Base-by-base conservation (phyloP, 2,888 invertebrate species). In the Dyspetes luteomarginatus region DNA sequence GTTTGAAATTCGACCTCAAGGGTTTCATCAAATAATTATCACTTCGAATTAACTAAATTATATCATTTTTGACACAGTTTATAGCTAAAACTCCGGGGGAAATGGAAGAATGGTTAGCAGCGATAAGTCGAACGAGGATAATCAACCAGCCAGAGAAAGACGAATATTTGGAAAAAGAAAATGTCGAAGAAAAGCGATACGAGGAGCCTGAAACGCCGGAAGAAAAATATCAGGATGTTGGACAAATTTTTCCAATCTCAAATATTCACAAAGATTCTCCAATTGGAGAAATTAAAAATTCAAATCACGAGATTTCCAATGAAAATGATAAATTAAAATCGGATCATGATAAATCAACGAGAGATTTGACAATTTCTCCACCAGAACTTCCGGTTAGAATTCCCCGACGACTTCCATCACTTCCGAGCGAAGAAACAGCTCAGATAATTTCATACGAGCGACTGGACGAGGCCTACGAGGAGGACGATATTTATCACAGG, bases 31-130 rank as follows among this genome's bases (percentile, higher is more conserved):
- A n/a, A n/a, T n/a, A n/a, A n/a, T n/a, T n/a, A n/a, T n/a, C n/a
- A n/a, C n/a, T n/a, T n/a, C n/a, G n/a, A n/a, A 67, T 2, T 24
- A n/a, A 43, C 19, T 15, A 41, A 48, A 58, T 43, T 55, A 43
- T 7, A 19, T 73, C 45, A 3, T 43, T 81, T 15, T 22, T 19
- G 58, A 9, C 2, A 3, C 82, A 91, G 86, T 92, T 92, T 26
- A 83, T 89, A 7, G 91, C 91, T 0, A 87, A 83, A 19, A 86
- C 83, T 7, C 85, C 87, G 0, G 88, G 87, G 41, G 91, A 92
- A 19, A 92, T 91, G 92, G 86, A 88, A 15, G 88, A 90, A n/a
- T 92, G 92, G 92, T 79, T 91, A 2, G 75, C 84, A 3, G 86
- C 86, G 0, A 88, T 91, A 58, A 84, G 82, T 30, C 82, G 85